Conservation (phyloP, 2,888 invertebrate species). For the Zelleria hepariella region DNA sequence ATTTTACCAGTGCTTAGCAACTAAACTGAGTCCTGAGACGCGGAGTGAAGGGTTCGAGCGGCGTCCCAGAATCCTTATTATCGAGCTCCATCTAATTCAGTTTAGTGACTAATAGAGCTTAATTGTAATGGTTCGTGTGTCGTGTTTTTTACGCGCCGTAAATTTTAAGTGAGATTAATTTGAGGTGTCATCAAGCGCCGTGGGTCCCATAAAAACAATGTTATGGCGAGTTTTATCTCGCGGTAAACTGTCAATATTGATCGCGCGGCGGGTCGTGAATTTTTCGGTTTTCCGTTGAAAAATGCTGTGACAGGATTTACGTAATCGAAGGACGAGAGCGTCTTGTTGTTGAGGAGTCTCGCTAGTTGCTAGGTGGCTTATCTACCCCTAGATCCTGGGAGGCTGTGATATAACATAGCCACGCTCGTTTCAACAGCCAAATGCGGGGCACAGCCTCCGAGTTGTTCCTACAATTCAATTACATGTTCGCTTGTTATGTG, state of each 20-base stretch:
- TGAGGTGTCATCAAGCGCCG: background rate
- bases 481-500: background rate
- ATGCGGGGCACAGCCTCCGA: background rate
- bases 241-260: slow-evolving; percentile 4
- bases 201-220: background rate
- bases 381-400: slow-evolving; percentile 19
- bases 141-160: background rate
- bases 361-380: slow-evolving; percentile 26
- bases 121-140: too few species aligned
- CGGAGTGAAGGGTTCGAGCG: too few species aligned
- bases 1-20: too few species aligned
- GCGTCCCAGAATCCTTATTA: too few species aligned
- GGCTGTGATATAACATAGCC: background rate
- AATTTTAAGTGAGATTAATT: background rate
- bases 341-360: background rate
- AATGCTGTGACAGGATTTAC: slow-evolving; percentile 44
- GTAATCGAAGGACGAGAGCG: slow-evolving; percentile 42
- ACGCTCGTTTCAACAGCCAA: background rate
- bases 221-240: background rate
- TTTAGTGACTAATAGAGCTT: too few species aligned
- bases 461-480: background rate
- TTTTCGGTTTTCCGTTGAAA: slow-evolving; percentile 18
- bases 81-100: too few species aligned
- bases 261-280: background rate
- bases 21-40: too few species aligned